Evolutionary conservation across 2,888 invertebrate species (phyloP).

Genomic region (Lysandra bellargus): DNA sequence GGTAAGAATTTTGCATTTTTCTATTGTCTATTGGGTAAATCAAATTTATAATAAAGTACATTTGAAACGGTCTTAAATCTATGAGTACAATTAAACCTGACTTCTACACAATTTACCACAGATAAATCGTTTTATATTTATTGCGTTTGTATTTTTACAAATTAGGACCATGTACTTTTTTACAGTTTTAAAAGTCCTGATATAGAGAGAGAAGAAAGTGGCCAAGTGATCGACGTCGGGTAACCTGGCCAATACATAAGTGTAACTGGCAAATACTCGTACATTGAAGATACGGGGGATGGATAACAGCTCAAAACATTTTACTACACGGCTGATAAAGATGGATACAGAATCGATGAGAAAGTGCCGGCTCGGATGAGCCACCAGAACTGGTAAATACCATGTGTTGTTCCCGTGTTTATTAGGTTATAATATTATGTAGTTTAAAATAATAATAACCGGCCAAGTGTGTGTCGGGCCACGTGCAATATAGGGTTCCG

Average conservation of each 20-base stretch:
- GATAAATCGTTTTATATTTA: no score
- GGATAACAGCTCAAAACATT: slow-evolving; percentile 72
- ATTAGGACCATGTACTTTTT: neutral
- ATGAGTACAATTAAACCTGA: no score
- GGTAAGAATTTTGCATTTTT: slow-evolving; percentile 37
- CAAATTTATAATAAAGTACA: no score
- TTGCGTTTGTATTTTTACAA: neutral
- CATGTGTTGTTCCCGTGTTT: neutral
- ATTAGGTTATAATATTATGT: neutral
- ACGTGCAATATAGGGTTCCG: no score
- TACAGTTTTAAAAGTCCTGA: slow-evolving; percentile 64
- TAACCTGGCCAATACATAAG: slow-evolving; percentile 73
- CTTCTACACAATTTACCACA: no score
- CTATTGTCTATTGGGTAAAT: no score
- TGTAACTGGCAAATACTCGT: slow-evolving; percentile 75
- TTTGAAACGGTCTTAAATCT: no score
- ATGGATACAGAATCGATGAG: neutral
- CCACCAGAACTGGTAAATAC: neutral
- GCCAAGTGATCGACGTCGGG: slow-evolving; percentile 72
- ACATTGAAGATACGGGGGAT: slow-evolving; percentile 54
- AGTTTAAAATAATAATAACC: no score
- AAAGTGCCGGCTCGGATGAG: neutral
- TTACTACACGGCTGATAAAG: slow-evolving; percentile 63
- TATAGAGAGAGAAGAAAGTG: slow-evolving; percentile 73
- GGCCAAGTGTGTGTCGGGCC: no score